Base-by-base conservation (phyloP, 2,888 invertebrate species). In the Coleophora deauratella region DNA sequence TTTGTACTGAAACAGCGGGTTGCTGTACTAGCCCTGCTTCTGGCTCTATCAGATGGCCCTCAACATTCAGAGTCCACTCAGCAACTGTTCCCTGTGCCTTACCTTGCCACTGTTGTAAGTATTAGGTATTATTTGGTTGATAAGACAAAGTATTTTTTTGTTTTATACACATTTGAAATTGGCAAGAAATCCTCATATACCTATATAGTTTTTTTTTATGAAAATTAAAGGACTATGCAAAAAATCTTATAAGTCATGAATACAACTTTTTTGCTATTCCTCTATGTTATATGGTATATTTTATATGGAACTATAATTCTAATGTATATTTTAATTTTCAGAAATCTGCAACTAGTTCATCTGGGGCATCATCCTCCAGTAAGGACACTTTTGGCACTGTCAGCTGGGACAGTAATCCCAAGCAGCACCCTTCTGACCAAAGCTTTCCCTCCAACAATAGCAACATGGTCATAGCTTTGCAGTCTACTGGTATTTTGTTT, bases 1-100 rank as follows among this genome's bases (percentile, higher is more conserved):
- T 85, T 88, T 49, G 80, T 91, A 36, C 66, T 90, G 42, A 88
- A 88, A 52, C 88, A 91, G 59, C 79, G 90, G 50, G 87, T 87
- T 42, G 87, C 89, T 27, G 72, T 91, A 10, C 55, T 90, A 49
- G 75, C 85, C 33, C 72, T 90, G 45, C 66, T 90, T 35, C 61
- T 80, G 44, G 72, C 77, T 9, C 55, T 86, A 14, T 76, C 86
- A 3, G 79, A 84, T 37, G 51, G 64, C 37, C 60, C 72, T n/a
- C 66, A 68, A 2, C 57, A 64, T 35, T 54, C 68, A 3, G 74
- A 75, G 35, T 74, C 74, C 8, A 82, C 82, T 32, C 76, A 75
- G 27, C 82, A 78, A 48, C 56, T 84, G 10, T 85, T 85, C 47
- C 82, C 82, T 15, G 51, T 82, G 49, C 81, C 79, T 4, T 64